Evolutionary conservation across 2,888 invertebrate genomes (phyloP).

Genomic region (Lysandra coridon): DNA sequence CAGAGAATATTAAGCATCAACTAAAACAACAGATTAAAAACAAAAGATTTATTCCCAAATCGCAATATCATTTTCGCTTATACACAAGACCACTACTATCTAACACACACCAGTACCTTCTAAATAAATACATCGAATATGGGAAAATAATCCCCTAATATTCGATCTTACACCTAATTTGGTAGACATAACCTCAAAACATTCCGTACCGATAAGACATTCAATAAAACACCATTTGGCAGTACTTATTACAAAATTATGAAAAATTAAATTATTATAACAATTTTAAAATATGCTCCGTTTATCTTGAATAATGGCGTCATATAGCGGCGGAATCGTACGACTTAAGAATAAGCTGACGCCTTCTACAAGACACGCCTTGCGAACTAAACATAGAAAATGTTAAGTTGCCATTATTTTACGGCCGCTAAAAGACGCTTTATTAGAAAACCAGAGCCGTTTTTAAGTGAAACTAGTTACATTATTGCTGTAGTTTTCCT

Average conservation of each 20-base stretch:
- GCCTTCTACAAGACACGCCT: background rate
- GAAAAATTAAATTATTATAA: background rate
- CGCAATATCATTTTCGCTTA: slow-evolving; percentile 30
- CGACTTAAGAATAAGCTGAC: background rate
- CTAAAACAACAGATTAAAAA: slow-evolving; percentile 29
- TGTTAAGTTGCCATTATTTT: background rate
- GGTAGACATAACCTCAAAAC: background rate
- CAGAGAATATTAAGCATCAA: background rate
- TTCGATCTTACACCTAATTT: slow-evolving; percentile 16
- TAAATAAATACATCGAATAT: slow-evolving; percentile 24
- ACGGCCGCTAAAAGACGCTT: background rate
- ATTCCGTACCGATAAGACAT: slow-evolving; percentile 2
- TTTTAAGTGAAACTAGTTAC: background rate
- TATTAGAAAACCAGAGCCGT: background rate
- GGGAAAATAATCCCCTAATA: background rate
- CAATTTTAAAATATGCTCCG: background rate
- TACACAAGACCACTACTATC: slow-evolving; percentile 31
- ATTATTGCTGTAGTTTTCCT: slow-evolving; percentile 18
- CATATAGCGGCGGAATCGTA: background rate
- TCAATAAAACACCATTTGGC: slow-evolving; percentile 17
- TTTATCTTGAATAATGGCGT: background rate
- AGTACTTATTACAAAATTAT: background rate
- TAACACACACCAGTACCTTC: slow-evolving; percentile 31
- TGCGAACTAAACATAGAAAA: background rate
- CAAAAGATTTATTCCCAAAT: slow-evolving; percentile 33